Evolutionary conservation across 2,113 vertebrate species (phyloP).

Genomic region (Mesoclemmys tuberculata): DNA sequence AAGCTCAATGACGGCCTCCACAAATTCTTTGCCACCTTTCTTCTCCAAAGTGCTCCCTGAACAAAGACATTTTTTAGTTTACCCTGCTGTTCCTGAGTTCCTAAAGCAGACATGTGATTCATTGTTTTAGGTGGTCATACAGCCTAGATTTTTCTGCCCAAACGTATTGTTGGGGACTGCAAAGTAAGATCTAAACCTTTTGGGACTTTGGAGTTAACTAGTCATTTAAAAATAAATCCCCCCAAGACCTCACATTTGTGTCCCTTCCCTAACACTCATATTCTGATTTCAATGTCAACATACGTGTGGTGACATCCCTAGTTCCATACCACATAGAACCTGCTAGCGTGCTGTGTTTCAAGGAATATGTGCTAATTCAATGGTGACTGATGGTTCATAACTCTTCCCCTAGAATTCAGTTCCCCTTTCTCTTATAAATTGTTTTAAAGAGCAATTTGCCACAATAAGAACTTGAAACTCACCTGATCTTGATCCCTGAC

Average conservation of each 20-base stretch:
- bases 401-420: constrained; percentile 57
- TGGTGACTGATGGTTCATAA: neutral
- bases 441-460: constrained; percentile 77
- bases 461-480: constrained; percentile 80
- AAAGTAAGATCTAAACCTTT: constrained; percentile 82
- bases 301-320: constrained; percentile 42
- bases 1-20: constrained; percentile 91
- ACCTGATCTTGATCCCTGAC: constrained; percentile 81
- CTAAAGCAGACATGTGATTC: constrained; percentile 33
- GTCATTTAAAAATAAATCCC: constrained; percentile 64
- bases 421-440: constrained; percentile 71
- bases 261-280: constrained; percentile 37
- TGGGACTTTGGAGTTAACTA: constrained; percentile 71
- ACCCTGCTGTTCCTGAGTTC: constrained; percentile 11
- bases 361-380: constrained; percentile 37
- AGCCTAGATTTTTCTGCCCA: constrained; percentile 70
- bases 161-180: constrained; percentile 72
- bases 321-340: constrained; percentile 25
- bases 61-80: constrained; percentile 68
- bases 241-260: constrained; percentile 43
- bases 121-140: constrained; percentile 28
- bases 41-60: constrained; percentile 95
- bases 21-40: constrained; percentile 96
- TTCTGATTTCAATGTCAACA: constrained; percentile 5
- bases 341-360: constrained; percentile 10